Percentiles rank a stretch among this genome's conserved stretches.
Conservation (phyloP, 1,140 invertebrate species). For the Pogonomyrmex barbatus region DNA sequence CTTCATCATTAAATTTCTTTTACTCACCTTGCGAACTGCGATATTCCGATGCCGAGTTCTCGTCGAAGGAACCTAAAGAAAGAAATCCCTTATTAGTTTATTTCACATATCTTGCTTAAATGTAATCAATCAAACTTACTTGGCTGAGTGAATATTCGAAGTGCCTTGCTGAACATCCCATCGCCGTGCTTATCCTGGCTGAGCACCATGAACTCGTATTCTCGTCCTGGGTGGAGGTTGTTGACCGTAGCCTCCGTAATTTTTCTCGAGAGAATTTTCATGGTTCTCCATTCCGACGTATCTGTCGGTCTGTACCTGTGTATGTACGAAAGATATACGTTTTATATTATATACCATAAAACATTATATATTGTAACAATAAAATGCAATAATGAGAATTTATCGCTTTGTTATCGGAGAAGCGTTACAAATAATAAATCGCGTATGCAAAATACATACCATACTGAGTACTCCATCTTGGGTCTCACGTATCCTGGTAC, state of each 20-base stretch:
- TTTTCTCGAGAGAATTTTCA: constrained; percentile 89
- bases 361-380: not conserved
- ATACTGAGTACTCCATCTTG: constrained; percentile 93
- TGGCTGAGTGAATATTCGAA: constrained; percentile 91
- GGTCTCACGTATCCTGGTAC: constrained; percentile 93
- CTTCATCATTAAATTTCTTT: not conserved
- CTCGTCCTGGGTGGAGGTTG: constrained; percentile 90
- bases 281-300: constrained; percentile 92
- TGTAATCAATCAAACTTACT: constrained; percentile 66
- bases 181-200: constrained; percentile 95
- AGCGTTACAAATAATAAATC: not conserved
- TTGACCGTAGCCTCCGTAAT: constrained; percentile 92
- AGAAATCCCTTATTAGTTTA: not conserved
- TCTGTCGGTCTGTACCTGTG: constrained; percentile 89
- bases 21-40: constrained; percentile 74
- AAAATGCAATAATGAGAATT: not conserved
- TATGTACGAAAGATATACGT: not conserved
- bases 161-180: constrained; percentile 95
- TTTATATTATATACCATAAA: not conserved
- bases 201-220: constrained; percentile 96
- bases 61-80: constrained; percentile 74
- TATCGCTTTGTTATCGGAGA: not conserved
- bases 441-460: constrained; percentile 87
- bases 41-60: constrained; percentile 82
- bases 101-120: constrained; percentile 2